Percentiles rank a stretch among this genome's conserved stretches.
These are phyloP conservation scores for Cotesia chilonis DNA, from an alignment of 1,140 invertebrate species.

Conservation along the genomic window DNA sequence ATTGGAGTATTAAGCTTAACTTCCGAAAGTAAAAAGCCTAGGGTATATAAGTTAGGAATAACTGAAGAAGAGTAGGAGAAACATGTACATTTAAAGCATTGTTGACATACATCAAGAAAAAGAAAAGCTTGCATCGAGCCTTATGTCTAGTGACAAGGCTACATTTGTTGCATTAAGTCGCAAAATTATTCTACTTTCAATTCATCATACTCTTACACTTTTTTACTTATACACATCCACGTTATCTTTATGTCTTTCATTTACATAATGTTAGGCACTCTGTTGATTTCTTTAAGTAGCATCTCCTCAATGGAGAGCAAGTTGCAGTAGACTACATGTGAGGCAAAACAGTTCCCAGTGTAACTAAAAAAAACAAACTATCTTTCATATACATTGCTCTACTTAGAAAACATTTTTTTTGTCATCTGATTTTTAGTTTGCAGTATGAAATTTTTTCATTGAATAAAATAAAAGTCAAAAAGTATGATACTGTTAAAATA, in stretches of 20 bases:
- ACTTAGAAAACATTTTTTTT: background rate
- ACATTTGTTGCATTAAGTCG: slow-evolving; percentile 28
- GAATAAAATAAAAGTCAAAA: background rate
- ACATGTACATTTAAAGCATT: slow-evolving; percentile 53
- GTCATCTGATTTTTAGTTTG: slow-evolving; percentile 3
- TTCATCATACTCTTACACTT: slow-evolving; percentile 38
- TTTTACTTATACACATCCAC: slow-evolving; percentile 31
- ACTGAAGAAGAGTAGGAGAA: slow-evolving; percentile 26
- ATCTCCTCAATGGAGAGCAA: slow-evolving; percentile 49
- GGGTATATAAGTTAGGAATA: slow-evolving; percentile 18
- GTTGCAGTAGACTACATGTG: slow-evolving; percentile 9
- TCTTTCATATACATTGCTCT: background rate
- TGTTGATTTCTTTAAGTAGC: slow-evolving; percentile 59
- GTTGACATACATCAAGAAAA: slow-evolving; percentile 55
- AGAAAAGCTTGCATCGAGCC: slow-evolving; percentile 54
- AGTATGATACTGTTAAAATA: background rate
- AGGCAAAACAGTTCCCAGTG: slow-evolving; percentile 2
- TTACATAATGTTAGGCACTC: slow-evolving; percentile 48
- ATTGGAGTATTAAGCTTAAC: background rate
- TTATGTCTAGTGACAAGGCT: slow-evolving; percentile 50
- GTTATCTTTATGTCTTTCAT: slow-evolving; percentile 42
- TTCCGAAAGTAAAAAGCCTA: slow-evolving; percentile 14
- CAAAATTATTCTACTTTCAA: slow-evolving; percentile 31
- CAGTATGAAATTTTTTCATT: background rate
- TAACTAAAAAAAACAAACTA: background rate